Base-by-base conservation (phyloP, 2,113 vertebrate species). In the Prionailurus bengalensis region DNA sequence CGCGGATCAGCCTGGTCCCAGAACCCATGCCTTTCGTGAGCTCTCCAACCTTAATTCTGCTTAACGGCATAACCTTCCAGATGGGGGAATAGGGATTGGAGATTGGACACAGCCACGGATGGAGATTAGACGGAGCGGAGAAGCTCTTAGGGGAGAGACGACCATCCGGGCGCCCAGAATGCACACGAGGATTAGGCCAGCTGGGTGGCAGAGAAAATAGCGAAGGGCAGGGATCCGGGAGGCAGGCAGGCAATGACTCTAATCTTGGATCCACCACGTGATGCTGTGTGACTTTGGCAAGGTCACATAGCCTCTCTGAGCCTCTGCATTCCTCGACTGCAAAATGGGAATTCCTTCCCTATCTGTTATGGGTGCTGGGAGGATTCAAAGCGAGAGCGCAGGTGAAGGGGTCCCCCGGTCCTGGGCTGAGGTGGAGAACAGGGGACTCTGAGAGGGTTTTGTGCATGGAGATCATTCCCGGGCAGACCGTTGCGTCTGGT, bases 161-260 rank as follows among this genome's bases (percentile, higher is more conserved):
- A 58, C 27, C 25, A 13, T 12, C 78, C 1, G 0, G 29, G 81
- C 23, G 33, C 73, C 86, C 39, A 76, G 31, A 7, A 31, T 4
- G 51, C 19, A 27, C 13, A 45, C 6, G 23, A 31, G 79, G 55
- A 4, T 9, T 27, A 10, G 33, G 76, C 11, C 7, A 33, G 94
- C 14, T 17, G 58, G 33, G 3, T 3, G 1, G 23, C 51, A 42
- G 21, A 61, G 58, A 23, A 61, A 0, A 1, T 1, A 2, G 33
- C 70, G 19, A 3, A 80, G 7, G 12, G 27, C n/a, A 55, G 48
- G n/a, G 61, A 21, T 33, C 33, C 2, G 1, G 14, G 25, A 58
- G 42, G n/a, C 16, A 55, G 65, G 63, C 19, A 25, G 79, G 23
- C 11, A 1, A 73, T 4, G n/a, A 25, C 73, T 27, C 16, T 29